A percentile compares a stretch with the other conserved stretches of the same genome.
These are phyloP conservation scores for Bursaphelenchus mucronatus DNA, from an alignment of 1,140 invertebrate genomes.

Conservation along the genomic window DNA sequence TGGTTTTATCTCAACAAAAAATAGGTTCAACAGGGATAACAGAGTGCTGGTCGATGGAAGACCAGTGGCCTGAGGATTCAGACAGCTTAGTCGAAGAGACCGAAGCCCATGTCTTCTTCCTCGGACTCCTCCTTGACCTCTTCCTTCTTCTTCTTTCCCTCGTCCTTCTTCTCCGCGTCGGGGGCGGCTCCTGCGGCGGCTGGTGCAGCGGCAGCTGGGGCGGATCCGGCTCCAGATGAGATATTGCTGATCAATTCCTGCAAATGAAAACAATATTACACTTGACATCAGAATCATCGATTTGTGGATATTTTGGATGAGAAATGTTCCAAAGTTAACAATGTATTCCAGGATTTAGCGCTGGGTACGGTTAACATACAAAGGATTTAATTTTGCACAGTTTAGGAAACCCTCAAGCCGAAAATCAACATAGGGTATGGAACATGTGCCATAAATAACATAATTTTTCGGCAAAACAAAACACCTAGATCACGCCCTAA, in stretches of 20 bases:
- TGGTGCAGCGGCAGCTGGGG: constrained; percentile 70
- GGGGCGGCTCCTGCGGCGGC: constrained; percentile 68
- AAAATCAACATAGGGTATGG: no score
- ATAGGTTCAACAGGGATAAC: no score
- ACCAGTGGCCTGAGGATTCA: constrained; percentile 5
- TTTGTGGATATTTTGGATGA: background rate
- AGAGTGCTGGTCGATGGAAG: background rate
- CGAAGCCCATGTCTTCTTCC: constrained; percentile 58
- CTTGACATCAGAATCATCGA: no score
- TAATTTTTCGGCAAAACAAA: no score
- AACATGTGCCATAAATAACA: no score
- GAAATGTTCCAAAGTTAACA: constrained; percentile 24
- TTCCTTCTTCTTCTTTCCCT: constrained; percentile 49
- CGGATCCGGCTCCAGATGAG: constrained; percentile 81
- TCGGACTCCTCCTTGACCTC: constrained; percentile 56
- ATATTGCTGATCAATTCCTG: constrained; percentile 85
- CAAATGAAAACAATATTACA: constrained; percentile 22
- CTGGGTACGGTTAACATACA: no score
- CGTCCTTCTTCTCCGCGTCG: constrained; percentile 30
- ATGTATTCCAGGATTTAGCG: no score
- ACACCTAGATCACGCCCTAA: no score
- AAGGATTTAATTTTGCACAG: no score
- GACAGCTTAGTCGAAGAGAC: constrained; percentile 52
- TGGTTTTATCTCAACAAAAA: no score
- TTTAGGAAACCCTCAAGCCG: no score